Evolutionary conservation across 2,797 vertebrate species (phyloP).

Genomic region (Sitta carolinensis): DNA sequence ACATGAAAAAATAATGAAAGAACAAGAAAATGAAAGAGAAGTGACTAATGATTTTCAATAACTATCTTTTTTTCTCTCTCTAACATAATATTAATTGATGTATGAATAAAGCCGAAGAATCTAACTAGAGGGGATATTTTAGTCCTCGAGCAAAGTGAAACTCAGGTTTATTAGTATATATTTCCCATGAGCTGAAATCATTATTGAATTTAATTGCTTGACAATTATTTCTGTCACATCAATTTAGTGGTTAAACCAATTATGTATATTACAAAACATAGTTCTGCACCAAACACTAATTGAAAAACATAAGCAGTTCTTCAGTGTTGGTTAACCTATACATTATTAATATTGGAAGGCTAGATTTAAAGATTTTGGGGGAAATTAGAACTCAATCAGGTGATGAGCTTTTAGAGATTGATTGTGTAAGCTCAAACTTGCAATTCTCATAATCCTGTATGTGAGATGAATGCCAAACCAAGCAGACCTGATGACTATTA

Average conservation of each 20-base stretch:
- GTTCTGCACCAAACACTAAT: conserved; percentile 58
- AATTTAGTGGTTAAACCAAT: conserved; percentile 73
- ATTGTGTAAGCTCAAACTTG: conserved; percentile 1
- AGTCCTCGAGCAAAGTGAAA: background rate
- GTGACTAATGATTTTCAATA: background rate
- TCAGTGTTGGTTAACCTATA: conserved; percentile 19
- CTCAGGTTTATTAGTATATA: conserved; percentile 46
- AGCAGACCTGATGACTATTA: background rate
- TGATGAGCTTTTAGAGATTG: conserved; percentile 29
- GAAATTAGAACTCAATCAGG: conserved; percentile 29
- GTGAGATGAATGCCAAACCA: background rate
- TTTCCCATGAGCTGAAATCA: conserved; percentile 67
- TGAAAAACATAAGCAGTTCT: conserved; percentile 31
- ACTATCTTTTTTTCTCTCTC: background rate
- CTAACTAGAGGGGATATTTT: conserved; percentile 16
- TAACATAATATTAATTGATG: background rate
- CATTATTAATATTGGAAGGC: conserved; percentile 33
- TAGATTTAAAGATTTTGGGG: conserved; percentile 21
- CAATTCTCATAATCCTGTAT: background rate
- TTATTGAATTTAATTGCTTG: conserved; percentile 64
- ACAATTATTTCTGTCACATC: conserved; percentile 58
- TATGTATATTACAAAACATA: conserved; percentile 70
- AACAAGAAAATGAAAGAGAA: background rate
- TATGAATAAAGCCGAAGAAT: background rate
- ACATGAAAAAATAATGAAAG: background rate